Base-by-base conservation (phyloP, 2,113 vertebrate species). In the Dipodomys spectabilis region DNA sequence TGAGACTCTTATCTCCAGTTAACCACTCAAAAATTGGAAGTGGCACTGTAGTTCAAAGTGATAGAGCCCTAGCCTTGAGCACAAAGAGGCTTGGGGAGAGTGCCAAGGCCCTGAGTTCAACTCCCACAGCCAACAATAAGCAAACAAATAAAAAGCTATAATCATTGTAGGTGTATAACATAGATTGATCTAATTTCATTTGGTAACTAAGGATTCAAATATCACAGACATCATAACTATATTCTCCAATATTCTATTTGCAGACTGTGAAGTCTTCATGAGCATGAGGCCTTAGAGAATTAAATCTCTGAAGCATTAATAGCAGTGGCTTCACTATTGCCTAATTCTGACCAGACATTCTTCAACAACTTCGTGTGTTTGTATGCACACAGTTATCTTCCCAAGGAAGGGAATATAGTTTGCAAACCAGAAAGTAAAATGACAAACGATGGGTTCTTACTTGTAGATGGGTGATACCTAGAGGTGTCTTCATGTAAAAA, bases 351-450 rank as follows among this genome's bases (percentile, higher is more conserved):
- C 16, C 22, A 80, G 45, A 32, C 2, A n/a, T 77, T 72, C 35
- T 80, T 25, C 18, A 75, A 75, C 35, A 67, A 45, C 27, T 19
- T 88, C 28, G 30, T 28, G 64, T 16, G 19, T 92, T 75, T 80
- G 15, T 49, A n/a, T 53, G n/a, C 0, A 74, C 60, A 86, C 3
- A 6, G 15, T 65, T 25, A 44, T 87, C 1, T 74, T 84, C 27
- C 7, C 62, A 91, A 92, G 19, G 20, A 85, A 89, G 44, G 23
- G 16, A 64, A 88, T 73, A 35, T 4, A 75, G n/a, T 77, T 83
- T 93, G 62, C 88, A 86, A 94, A 82, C 4, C n/a, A 81, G 68
- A 89, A 93, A 44, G 57, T 27, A 73, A 83, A 89, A 64, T 30
- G 68, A 78, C 16, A 32, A 92, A 68, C 62, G 64, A 74, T 74